Evolutionary conservation across 2,797 vertebrate species (phyloP), one percentile per base, ranked within the genome.

Genomic region (Sylvilagus floridanus): DNA sequence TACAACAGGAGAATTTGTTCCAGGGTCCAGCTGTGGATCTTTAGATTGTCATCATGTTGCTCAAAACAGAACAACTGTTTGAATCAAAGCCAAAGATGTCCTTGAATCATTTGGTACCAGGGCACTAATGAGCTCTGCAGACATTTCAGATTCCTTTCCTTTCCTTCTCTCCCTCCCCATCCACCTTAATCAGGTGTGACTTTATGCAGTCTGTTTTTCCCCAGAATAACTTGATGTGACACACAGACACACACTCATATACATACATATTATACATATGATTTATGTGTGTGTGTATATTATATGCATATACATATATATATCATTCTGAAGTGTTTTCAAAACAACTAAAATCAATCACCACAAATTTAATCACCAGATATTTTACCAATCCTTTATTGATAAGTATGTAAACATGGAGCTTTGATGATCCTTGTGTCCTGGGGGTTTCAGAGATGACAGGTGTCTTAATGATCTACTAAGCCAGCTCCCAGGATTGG

Each of bases 121-220:
- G 97, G 98, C 97, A 98, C 75, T 98, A 98, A 98, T 97, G 98
- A 98, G 95, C 96, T 98, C 98, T 98, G 97, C 97, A 98, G 98
- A 98, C 96, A 73, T 98, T 97, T 98, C 93, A 96, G 81, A 96
- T 97, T 98, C 95, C 88, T 91, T 1, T 96, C 94, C 96, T 84
- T 96, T 94, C 75, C 60, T 52, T 85, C n/a, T 93, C 63, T 77
- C 66, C n/a, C 35, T 82, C 92, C 96, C 96, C 94, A 83, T 93
- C 85, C 65, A 96, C 92, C 96, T 97, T 94, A 97, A 60, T 97
- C 97, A 98, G 97, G 98, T 98, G 98, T 97, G 94, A 92, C 96
- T 98, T 98, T 98, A 98, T 98, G 97, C 97, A 95, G 90, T 96
- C 89, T 97, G 92, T 96, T 98, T 98, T 97, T 85, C 97, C 95